Conservation (phyloP, 1,140 invertebrate species). For the Solenopsis fugax region DNA sequence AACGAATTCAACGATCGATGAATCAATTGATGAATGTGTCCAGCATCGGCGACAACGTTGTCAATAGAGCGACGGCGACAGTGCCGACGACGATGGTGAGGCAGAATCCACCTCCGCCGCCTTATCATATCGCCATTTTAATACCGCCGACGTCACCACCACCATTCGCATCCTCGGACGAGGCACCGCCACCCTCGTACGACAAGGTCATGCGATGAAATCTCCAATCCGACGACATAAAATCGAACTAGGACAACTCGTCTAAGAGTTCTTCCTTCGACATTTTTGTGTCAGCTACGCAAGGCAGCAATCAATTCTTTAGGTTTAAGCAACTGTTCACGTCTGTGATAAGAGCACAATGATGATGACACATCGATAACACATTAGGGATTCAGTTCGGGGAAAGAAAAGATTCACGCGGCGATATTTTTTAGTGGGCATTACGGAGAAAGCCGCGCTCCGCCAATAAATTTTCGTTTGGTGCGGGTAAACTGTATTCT, state of each 20-base stretch:
- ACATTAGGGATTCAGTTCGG: slow-evolving; percentile 3
- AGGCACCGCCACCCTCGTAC: slow-evolving; percentile 90
- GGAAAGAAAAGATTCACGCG: slow-evolving; percentile 28
- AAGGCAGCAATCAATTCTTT: slow-evolving; percentile 46
- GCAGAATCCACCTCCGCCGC: slow-evolving; percentile 87
- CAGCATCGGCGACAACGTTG: slow-evolving; percentile 28
- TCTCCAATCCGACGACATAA: not conserved
- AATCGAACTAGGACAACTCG: not conserved
- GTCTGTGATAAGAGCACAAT: slow-evolving; percentile 74
- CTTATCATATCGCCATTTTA: slow-evolving; percentile 90
- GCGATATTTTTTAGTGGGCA: slow-evolving; percentile 61
- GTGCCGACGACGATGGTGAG: slow-evolving; percentile 61
- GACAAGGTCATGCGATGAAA: slow-evolving; percentile 89
- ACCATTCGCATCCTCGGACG: slow-evolving; percentile 76
- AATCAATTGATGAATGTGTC: slow-evolving; percentile 51
- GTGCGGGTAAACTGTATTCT: slow-evolving; percentile 48
- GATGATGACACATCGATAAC: slow-evolving; percentile 60
- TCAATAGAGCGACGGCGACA: not conserved
- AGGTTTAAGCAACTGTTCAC: slow-evolving; percentile 71
- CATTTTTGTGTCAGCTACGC: slow-evolving; percentile 20
- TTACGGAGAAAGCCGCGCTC: slow-evolving; percentile 20
- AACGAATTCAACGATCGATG: too few relatives aligned
- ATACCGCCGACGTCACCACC: slow-evolving; percentile 86
- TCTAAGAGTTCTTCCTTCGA: slow-evolving; percentile 36
- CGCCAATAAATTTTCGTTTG: slow-evolving; percentile 59